Conservation (phyloP, 1,140 invertebrate species). For the Acyrthosiphon pisum region DNA sequence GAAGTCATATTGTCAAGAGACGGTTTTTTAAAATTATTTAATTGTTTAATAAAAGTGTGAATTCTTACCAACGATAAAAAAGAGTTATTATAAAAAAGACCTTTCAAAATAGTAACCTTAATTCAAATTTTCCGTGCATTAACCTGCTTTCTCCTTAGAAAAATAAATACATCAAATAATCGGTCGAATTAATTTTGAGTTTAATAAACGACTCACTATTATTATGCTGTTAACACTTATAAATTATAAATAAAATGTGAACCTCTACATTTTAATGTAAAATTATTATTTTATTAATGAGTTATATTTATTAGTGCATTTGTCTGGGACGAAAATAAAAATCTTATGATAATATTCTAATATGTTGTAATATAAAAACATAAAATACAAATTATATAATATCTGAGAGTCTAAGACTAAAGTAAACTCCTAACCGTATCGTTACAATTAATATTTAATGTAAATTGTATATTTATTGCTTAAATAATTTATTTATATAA, state of each 20-base stretch:
- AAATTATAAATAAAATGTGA: not conserved
- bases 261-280: not conserved
- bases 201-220: not conserved
- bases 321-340: no score
- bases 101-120: slow-evolving; percentile 2
- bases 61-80: not conserved
- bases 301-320: no score
- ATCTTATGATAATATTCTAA: no score
- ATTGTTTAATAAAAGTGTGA: not conserved
- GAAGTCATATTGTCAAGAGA: not conserved
- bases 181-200: not conserved
- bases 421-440: no score
- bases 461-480: no score
- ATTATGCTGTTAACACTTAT: not conserved
- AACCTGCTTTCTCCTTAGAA: not conserved
- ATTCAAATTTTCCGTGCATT: not conserved
- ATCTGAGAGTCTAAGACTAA: no score
- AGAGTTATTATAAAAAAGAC: not conserved
- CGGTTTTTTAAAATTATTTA: not conserved
- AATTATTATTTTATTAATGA: no score
- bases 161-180: not conserved
- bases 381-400: no score
- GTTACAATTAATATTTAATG: no score
- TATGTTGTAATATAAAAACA: no score
- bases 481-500: no score